Conservation (phyloP, 2,888 invertebrate species). For the Metallyticus violacea region DNA sequence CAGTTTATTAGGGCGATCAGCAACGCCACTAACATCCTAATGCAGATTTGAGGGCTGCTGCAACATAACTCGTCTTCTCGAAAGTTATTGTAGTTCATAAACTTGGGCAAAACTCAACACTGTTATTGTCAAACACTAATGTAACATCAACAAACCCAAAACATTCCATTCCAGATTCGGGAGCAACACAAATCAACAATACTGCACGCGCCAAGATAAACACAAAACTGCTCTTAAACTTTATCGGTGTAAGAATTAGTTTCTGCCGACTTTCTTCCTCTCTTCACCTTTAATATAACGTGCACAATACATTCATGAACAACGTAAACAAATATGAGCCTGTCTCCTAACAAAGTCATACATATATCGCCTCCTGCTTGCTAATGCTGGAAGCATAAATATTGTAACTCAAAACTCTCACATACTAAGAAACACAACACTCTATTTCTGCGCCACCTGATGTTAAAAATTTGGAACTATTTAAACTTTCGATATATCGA, state of each 20-base stretch:
- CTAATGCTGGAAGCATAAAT: neutral
- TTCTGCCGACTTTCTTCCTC: neutral
- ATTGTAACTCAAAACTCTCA: neutral
- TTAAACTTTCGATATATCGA: neutral
- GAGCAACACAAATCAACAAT: neutral
- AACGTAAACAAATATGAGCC: neutral
- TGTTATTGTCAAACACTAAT: neutral
- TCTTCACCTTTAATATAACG: neutral
- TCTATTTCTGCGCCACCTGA: neutral
- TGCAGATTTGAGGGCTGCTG: constrained; percentile 2
- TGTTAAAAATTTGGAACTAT: neutral
- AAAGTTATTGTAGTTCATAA: constrained; percentile 7
- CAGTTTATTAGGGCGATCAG: constrained; percentile 23
- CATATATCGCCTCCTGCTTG: neutral
- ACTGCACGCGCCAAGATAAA: neutral
- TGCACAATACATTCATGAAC: neutral
- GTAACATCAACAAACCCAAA: neutral
- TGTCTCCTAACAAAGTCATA: neutral
- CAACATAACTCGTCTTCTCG: constrained; percentile 17
- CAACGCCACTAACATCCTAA: constrained; percentile 27
- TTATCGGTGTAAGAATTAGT: neutral
- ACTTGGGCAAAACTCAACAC: constrained; percentile 3
- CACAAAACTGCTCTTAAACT: neutral
- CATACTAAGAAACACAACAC: neutral
- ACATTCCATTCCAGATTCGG: neutral